Evolutionary conservation across 2,888 invertebrate genomes (phyloP).

Genomic region (Drosophila subsilvestris): DNA sequence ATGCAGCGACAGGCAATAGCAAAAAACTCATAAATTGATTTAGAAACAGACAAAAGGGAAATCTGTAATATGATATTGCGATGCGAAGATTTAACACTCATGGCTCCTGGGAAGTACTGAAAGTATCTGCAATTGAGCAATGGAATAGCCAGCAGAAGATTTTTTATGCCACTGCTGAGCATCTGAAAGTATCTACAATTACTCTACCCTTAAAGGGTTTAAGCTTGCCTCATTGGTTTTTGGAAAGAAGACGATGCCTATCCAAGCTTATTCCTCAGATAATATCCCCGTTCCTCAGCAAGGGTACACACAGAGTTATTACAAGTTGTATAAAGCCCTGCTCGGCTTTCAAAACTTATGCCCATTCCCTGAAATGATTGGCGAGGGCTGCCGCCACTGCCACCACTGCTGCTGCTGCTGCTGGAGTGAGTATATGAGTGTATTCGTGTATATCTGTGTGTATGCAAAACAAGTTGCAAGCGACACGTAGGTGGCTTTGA

Average conservation of each 20-base stretch:
- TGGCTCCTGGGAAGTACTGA: background rate
- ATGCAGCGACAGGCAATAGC: constrained; percentile 8
- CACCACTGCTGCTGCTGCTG: background rate
- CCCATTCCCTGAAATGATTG: constrained; percentile 28
- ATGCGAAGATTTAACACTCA: constrained; percentile 11
- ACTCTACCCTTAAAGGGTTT: background rate
- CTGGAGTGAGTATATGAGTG: constrained; percentile 8
- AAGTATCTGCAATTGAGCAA: too few relatives aligned
- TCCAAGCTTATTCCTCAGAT: background rate
- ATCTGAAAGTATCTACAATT: too few relatives aligned
- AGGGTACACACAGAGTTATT: constrained; percentile 20
- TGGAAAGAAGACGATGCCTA: too few relatives aligned
- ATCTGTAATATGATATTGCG: background rate
- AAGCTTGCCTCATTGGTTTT: background rate
- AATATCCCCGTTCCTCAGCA: background rate
- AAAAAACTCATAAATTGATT: constrained; percentile 21
- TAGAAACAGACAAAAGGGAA: constrained; percentile 17
- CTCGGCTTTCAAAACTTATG: constrained; percentile 40
- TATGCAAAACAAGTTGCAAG: constrained; percentile 61
- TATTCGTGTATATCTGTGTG: constrained; percentile 22
- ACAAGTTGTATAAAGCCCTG: constrained; percentile 5
- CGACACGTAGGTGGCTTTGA: constrained; percentile 58
- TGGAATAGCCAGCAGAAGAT: too few relatives aligned
- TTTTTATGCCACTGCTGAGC: too few relatives aligned
- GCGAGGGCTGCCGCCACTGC: constrained; percentile 18